A percentile compares a stretch with the other conserved stretches of the same genome.
These are phyloP conservation scores for Pollachius pollachius DNA, from an alignment of 2,113 vertebrate species.

Conservation along the genomic window DNA sequence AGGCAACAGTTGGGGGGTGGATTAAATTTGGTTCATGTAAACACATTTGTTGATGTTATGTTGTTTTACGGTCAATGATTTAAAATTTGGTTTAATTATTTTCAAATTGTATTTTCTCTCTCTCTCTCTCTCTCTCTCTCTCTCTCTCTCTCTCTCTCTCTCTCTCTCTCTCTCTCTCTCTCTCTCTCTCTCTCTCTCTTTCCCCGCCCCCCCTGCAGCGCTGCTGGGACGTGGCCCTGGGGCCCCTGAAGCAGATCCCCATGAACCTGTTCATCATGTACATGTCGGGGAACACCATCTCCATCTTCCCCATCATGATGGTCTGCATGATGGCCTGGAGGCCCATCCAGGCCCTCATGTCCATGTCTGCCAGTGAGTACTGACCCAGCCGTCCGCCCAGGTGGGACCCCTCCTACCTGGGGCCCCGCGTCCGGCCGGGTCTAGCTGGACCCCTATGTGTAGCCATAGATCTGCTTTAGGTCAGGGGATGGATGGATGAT, in stretches of 20 bases:
- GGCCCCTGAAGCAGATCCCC: constrained; percentile 95
- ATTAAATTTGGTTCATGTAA: no score
- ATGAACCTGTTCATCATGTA: constrained; percentile 99
- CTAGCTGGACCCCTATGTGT: background rate
- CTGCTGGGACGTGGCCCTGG: constrained; percentile 95
- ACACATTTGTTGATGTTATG: no score
- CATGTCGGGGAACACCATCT: constrained; percentile 98
- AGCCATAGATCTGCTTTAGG: no score
- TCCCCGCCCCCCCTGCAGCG: constrained; percentile 71
- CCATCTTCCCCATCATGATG: constrained; percentile 99
- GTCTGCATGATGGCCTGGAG: constrained; percentile 99
- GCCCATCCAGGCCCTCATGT: constrained; percentile 95
- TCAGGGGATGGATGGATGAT: no score
- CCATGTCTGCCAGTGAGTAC: constrained; percentile 93
- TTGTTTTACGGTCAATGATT: no score
- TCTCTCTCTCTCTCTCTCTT: background rate
- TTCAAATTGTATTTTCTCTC: background rate
- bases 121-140: background rate
- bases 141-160: background rate
- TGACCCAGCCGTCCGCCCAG: background rate
- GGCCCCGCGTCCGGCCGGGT: no score
- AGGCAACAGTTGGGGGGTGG: no score
- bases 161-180: background rate
- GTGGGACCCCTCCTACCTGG: background rate
- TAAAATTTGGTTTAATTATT: no score